Percentiles rank a stretch among this genome's conserved stretches.
These are phyloP conservation scores for Ceratotherium simum DNA, from an alignment of 2,113 vertebrate genomes.

Conservation along the genomic window DNA sequence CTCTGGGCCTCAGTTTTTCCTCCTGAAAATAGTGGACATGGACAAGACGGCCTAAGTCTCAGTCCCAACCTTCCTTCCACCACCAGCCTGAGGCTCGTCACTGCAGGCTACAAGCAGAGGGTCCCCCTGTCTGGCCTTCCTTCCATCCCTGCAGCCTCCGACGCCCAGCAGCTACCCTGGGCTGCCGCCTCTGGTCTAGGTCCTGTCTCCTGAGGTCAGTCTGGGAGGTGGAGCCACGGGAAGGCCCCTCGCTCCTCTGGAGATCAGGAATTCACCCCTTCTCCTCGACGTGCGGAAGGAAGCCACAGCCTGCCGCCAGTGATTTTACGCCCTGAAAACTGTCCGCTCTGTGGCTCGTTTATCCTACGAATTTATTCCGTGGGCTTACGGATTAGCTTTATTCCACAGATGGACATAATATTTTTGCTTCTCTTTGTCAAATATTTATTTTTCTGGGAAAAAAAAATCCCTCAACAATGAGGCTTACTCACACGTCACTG, in stretches of 20 bases:
- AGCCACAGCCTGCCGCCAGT: no score
- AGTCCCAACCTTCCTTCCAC: neutral
- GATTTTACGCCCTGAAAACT: neutral
- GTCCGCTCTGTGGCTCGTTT: neutral
- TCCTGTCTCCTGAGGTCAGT: neutral
- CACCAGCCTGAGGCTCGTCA: neutral
- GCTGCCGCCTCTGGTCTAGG: neutral
- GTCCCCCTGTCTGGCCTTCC: neutral
- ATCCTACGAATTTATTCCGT: neutral
- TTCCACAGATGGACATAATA: neutral
- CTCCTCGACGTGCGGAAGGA: neutral
- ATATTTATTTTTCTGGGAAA: neutral
- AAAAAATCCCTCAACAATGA: neutral
- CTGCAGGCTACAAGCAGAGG: neutral
- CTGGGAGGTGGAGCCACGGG: no score
- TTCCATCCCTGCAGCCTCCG: neutral
- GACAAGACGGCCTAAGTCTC: neutral
- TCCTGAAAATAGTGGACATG: neutral
- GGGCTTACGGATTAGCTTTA: neutral
- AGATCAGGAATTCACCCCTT: neutral
- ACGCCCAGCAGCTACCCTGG: neutral
- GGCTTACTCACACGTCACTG: slow-evolving; percentile 92
- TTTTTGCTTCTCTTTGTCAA: neutral
- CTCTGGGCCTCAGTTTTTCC: neutral
- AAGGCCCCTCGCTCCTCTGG: neutral